Evolutionary conservation across 2,888 invertebrate species (phyloP).

Genomic region (Lasioglossum villosulum): DNA sequence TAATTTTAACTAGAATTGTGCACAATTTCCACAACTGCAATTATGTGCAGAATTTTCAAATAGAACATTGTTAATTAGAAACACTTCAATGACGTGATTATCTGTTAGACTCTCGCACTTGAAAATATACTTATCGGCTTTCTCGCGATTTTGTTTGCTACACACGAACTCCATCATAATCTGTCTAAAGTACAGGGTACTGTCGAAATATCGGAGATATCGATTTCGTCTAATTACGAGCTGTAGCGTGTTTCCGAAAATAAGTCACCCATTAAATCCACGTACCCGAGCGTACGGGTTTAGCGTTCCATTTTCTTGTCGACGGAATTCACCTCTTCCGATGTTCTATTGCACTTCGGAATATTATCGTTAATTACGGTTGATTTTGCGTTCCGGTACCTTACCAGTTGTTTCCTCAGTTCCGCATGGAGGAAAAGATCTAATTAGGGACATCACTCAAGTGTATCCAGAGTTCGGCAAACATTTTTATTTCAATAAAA

Average conservation of each 20-base stretch:
- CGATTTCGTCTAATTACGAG: conserved; percentile 35
- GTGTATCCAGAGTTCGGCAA: too few relatives aligned
- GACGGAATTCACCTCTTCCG: background rate
- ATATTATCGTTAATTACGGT: background rate
- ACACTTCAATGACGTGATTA: background rate
- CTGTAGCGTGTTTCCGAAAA: conserved; percentile 25
- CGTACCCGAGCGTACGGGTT: background rate
- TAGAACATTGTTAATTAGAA: background rate
- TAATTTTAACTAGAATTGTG: background rate
- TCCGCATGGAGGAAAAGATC: background rate
- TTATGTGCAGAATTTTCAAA: background rate
- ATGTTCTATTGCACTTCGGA: background rate
- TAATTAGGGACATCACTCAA: too few relatives aligned
- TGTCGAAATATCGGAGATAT: conserved; percentile 31
- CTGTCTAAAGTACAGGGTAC: conserved; percentile 1
- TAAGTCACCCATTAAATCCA: conserved; percentile 26
- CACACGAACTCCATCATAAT: conserved; percentile 16
- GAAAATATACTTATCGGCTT: background rate
- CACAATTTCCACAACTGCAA: background rate
- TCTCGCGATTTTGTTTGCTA: background rate
- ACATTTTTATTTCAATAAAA: too few relatives aligned
- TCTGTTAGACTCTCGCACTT: background rate
- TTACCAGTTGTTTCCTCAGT: background rate
- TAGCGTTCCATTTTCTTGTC: background rate
- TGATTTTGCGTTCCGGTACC: background rate